Evolutionary conservation across 1,140 invertebrate genomes (phyloP).

Genomic region (Caenorhabditis latens): DNA sequence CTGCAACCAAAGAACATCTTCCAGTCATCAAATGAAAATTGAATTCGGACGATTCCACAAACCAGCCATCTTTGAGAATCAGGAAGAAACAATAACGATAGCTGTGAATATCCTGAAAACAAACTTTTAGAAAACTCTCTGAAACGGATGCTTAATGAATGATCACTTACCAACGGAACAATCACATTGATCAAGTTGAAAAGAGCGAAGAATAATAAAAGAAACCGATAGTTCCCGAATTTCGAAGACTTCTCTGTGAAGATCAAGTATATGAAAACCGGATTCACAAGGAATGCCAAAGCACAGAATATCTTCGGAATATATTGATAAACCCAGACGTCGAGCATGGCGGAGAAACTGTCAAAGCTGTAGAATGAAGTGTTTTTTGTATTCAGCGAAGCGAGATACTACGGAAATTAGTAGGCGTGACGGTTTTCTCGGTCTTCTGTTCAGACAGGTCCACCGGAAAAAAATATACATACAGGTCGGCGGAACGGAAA

Average conservation of each 20-base stretch:
- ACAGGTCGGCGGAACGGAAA: too few species aligned
- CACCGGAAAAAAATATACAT: too few species aligned
- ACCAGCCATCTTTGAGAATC: neutral
- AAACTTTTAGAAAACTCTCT: neutral
- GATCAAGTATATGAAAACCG: neutral
- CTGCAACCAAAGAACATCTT: neutral
- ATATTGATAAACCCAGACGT: neutral
- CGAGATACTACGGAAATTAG: too few species aligned
- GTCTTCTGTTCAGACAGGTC: too few species aligned
- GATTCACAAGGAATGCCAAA: neutral
- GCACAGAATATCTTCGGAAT: neutral
- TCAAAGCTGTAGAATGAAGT: too few species aligned
- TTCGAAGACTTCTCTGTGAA: neutral
- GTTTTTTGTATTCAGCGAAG: too few species aligned
- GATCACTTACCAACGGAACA: neutral
- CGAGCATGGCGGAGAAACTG: neutral
- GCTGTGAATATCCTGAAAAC: constrained; percentile 11
- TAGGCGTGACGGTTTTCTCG: too few species aligned
- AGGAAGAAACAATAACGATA: neutral
- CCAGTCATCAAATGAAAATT: neutral
- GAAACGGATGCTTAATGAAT: neutral
- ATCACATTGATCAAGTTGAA: constrained; percentile 1
- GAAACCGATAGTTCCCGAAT: neutral
- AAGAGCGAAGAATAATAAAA: neutral
- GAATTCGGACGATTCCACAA: neutral